phyloP scores from a whole-genome alignment of 2,797 vertebrate species.

The Channa striata region DNA sequence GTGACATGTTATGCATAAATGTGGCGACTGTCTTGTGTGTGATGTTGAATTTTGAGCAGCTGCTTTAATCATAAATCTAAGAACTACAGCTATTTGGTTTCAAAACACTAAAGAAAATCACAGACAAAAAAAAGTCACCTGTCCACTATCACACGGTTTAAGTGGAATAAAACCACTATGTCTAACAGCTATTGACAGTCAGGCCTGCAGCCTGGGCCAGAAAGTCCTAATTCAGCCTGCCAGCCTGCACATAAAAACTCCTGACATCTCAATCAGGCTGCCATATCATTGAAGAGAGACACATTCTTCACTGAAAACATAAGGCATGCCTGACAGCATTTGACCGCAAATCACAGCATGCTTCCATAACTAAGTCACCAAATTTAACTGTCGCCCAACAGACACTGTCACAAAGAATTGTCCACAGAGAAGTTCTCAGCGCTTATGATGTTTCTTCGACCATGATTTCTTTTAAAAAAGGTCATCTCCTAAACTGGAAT shows the following conservation, averaged over 20 bases:
- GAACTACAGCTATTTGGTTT: not conserved
- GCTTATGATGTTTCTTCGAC: conserved; percentile 13
- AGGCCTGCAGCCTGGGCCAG: conserved; percentile 8
- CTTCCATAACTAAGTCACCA: conserved; percentile 43
- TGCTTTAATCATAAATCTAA: not conserved
- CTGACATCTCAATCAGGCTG: conserved; percentile 56
- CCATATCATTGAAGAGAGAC: conserved; percentile 47
- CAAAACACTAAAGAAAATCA: not conserved
- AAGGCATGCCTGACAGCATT: conserved; percentile 50
- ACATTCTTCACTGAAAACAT: conserved; percentile 38
- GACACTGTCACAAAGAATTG: conserved; percentile 37
- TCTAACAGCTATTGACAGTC: conserved; percentile 49
- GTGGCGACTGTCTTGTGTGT: not conserved
- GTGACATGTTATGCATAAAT: conserved; percentile 8
- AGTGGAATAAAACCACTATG: conserved; percentile 6
- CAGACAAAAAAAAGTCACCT: conserved; percentile 2
- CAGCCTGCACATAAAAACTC: conserved; percentile 34
- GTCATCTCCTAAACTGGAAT: not conserved
- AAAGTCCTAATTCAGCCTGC: conserved; percentile 46
- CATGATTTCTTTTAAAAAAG: not conserved
- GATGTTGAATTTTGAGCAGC: not conserved
- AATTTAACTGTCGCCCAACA: conserved; percentile 41
- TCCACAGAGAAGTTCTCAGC: conserved; percentile 21
- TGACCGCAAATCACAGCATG: conserved; percentile 40
- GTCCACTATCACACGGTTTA: conserved; percentile 17